phyloP scores from a whole-genome alignment of 2,113 vertebrate genomes.

The Varanus komodoensis region DNA sequence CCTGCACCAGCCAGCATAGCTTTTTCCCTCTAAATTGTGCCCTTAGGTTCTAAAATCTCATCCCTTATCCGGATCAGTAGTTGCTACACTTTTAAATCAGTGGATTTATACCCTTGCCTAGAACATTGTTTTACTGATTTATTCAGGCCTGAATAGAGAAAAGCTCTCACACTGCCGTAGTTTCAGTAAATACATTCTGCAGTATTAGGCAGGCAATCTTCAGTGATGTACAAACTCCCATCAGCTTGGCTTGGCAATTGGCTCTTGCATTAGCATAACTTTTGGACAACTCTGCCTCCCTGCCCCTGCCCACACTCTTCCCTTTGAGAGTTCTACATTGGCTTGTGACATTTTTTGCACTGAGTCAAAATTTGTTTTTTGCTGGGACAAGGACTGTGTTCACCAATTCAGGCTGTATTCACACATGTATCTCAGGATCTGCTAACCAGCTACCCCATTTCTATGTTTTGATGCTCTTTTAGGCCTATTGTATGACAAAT shows the following conservation, averaged over 20 bases:
- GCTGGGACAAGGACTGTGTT: too few relatives aligned
- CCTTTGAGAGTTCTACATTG: too few relatives aligned
- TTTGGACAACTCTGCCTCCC: not conserved
- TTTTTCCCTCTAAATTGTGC: too few relatives aligned
- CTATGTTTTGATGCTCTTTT: not conserved
- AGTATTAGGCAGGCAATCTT: not conserved
- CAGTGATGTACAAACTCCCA: not conserved
- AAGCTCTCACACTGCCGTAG: not conserved
- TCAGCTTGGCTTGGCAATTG: not conserved
- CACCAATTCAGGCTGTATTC: too few relatives aligned
- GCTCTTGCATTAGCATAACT: not conserved
- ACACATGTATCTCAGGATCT: not conserved
- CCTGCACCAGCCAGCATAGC: too few relatives aligned
- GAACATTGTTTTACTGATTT: not conserved
- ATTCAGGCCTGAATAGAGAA: not conserved
- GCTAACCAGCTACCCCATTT: too few relatives aligned
- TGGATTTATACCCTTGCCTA: not conserved
- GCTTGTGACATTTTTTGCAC: not conserved
- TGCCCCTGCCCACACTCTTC: too few relatives aligned
- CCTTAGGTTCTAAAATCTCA: not conserved
- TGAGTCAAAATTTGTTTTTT: not conserved
- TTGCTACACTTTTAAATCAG: not conserved
- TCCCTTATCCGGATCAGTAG: not conserved
- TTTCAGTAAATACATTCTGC: not conserved
- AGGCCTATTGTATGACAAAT: not conserved